Conservation (phyloP, 1,140 invertebrate species). For the Drosophila sucinea region DNA sequence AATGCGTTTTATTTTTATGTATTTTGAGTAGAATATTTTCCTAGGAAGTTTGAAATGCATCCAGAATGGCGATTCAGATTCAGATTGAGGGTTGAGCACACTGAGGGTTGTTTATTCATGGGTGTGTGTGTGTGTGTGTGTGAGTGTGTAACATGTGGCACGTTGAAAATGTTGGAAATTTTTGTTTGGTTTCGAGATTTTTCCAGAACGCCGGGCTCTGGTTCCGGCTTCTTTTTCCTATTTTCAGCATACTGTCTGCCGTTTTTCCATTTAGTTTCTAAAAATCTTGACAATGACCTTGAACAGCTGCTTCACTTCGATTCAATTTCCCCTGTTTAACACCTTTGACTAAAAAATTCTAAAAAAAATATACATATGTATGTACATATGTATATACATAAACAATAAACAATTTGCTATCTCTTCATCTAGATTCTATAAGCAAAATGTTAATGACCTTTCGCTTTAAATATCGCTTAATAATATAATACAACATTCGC, state of each 20-base stretch:
- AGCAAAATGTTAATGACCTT: constrained; percentile 51
- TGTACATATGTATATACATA: too few relatives aligned
- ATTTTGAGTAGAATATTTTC: constrained; percentile 22
- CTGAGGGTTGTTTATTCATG: constrained; percentile 54
- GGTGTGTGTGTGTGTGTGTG: constrained; percentile 26
- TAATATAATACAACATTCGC: background rate
- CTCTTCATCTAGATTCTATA: background rate
- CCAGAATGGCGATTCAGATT: constrained; percentile 10
- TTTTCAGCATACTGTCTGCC: constrained; percentile 8
- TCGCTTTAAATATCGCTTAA: constrained; percentile 21
- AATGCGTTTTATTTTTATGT: constrained; percentile 23
- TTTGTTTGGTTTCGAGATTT: constrained; percentile 42
- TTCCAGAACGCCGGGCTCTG: constrained; percentile 32
- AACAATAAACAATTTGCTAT: constrained; percentile 5
- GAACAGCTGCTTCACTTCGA: constrained; percentile 38
- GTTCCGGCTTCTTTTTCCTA: constrained; percentile 21
- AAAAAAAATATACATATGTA: too few relatives aligned
- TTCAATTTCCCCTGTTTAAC: constrained; percentile 1
- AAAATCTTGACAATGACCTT: constrained; percentile 66
- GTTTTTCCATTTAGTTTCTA: constrained; percentile 1
- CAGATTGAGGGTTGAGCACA: constrained; percentile 28
- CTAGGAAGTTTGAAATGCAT: constrained; percentile 41
- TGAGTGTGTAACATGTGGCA: constrained; percentile 52
- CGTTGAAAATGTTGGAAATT: constrained; percentile 62
- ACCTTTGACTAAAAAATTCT: background rate